Conservation (phyloP, 2,888 invertebrate species). For the Hofmannophila pseudospretella region DNA sequence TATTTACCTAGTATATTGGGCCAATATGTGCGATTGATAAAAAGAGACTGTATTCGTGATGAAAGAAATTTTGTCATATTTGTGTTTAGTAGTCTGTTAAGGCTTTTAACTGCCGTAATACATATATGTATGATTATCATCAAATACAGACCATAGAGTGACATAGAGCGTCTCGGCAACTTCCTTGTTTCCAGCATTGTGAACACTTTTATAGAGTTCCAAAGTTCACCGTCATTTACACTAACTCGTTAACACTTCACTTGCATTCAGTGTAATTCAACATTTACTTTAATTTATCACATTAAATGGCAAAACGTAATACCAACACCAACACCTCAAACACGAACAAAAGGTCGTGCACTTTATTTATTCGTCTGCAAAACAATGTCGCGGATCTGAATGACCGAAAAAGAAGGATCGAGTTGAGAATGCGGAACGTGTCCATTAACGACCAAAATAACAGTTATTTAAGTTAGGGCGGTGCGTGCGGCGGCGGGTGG, state of each 20-base stretch:
- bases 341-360: conserved; percentile 39
- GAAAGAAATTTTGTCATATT: too few relatives aligned
- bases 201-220: conserved; percentile 39
- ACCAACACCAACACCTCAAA: conserved; percentile 38
- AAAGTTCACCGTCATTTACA: conserved; percentile 47
- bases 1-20: too few relatives aligned
- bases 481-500: conserved; percentile 45
- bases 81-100: too few relatives aligned
- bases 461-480: conserved; percentile 71
- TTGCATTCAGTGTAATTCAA: conserved; percentile 49
- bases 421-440: conserved; percentile 69
- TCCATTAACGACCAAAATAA: conserved; percentile 73
- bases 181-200: conserved; percentile 68
- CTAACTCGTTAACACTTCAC: conserved; percentile 62
- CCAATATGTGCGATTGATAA: too few relatives aligned
- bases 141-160: conserved; percentile 58
- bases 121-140: too few relatives aligned
- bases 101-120: too few relatives aligned
- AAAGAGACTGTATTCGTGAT: too few relatives aligned
- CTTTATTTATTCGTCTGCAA: conserved; percentile 35
- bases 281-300: conserved; percentile 55
- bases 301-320: conserved; percentile 35
- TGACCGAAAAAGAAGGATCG: conserved; percentile 44
- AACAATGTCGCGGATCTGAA: conserved; percentile 34
- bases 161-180: conserved; percentile 62